Base-by-base conservation (phyloP, 1,140 invertebrate species). In the Gonioctena quinquepunctata region DNA sequence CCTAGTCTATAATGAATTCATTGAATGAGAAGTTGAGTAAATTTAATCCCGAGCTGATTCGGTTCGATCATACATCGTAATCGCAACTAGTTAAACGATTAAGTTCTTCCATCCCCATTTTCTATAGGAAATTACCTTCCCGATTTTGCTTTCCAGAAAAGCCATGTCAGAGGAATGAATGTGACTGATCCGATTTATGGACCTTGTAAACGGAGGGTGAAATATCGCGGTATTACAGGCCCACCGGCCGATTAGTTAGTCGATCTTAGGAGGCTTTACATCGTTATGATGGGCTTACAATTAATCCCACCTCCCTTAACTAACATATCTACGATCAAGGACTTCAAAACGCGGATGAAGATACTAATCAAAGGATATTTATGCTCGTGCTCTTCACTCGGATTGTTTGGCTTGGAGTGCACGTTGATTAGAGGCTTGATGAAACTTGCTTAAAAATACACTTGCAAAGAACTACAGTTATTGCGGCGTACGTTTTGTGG, bases 391-490 rank as follows among this genome's bases (percentile, higher is more conserved):
- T n/a, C n/a, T 65, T 65, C 19, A 16, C n/a, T 11, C 33, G n/a
- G 13, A 56, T 21, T 25, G 11, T 21, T 13, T 56, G 3, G 23
- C 11, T 56, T 2, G 19, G 19, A 18, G 54, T 69, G 48, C 19
- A 62, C 60, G 59, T 67, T 67, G 60, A 59, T 28, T 56, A 52
- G 66, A 67, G 66, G 60, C 60, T 67, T 67, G 66, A 67, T 33
- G n/a, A n/a, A n/a, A n/a, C n/a, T n/a, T n/a, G n/a, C n/a, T n/a
- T n/a, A n/a, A n/a, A n/a, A n/a, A n/a, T n/a, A n/a, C n/a, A n/a
- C n/a, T n/a, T n/a, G n/a, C n/a, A n/a, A n/a, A n/a, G n/a, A n/a
- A n/a, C n/a, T n/a, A n/a, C n/a, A n/a, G n/a, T n/a, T n/a, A n/a
- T n/a, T n/a, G n/a, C n/a, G n/a, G n/a, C n/a, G n/a, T n/a, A n/a